Evolutionary conservation across 2,888 invertebrate species (phyloP), one percentile per base, ranked within the genome.

Genomic region (Volucella zonaria): DNA sequence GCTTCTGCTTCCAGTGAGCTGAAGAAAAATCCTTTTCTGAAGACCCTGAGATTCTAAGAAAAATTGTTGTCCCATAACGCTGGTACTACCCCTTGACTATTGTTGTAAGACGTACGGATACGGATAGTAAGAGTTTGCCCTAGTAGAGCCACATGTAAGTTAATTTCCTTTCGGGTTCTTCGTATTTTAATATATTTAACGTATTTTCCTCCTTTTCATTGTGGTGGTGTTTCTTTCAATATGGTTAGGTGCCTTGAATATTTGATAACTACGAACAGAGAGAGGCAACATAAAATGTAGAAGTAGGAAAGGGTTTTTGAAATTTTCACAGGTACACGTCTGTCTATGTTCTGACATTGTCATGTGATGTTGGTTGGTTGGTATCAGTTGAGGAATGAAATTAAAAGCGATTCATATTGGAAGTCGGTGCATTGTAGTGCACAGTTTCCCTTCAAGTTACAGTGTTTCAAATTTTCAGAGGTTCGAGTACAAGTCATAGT

Each of bases 381-480:
- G 56, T 38, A 6, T 11, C 8, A 38, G 58, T 43, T 23, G 38
- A 12, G 15, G 43, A n/a, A 11, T 42, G 61, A 45, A 45, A 11
- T 15, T 31, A 23, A 43, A 52, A 15, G n/a, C 56, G 58, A 14
- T 59, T 67, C 59, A 42, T 58, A 31, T 42, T 64, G 40, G 47
- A 47, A 71, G 56, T 73, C 45, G 42, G 31, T 73, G 62, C 71
- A 74, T 56, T 68, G 51, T 14, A 58, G 42, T 15, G 38, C 1
- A 58, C 51, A 23, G 11, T 12, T 15, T 40, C 38, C 51, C 73
- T 54, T 43, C 49, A 4, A 64, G 78, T 67, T 64, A 68, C 68
- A 68, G 78, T 74, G 68, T 78, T 68, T 62, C n/a, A 40, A 73
- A 82, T 47, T 8, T 54, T 45, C 47, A 14, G 43, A 31, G 18